Evolutionary conservation across 2,888 invertebrate species (phyloP).

Genomic region (Torymus aiolomorphi): DNA sequence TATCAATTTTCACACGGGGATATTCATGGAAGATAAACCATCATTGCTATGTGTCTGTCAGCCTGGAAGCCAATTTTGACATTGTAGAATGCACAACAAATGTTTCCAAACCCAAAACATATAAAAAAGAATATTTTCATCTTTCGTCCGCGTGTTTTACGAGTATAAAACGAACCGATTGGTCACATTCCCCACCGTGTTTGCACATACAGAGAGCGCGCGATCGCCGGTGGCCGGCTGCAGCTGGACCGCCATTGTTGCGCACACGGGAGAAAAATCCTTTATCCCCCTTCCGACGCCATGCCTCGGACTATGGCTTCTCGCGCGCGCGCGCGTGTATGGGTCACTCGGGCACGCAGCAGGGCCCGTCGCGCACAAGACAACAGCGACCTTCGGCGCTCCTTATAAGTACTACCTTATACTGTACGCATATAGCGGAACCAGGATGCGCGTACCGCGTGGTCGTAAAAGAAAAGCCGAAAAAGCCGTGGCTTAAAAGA

Average conservation of each 20-base stretch:
- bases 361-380: background rate
- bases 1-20: too few relatives aligned
- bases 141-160: too few relatives aligned
- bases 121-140: too few relatives aligned
- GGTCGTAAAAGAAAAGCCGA: background rate
- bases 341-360: conserved; percentile 36
- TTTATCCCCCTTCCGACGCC: background rate
- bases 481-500: background rate
- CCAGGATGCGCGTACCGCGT: background rate
- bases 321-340: conserved; percentile 14
- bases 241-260: conserved; percentile 42
- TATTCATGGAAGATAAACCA: too few relatives aligned
- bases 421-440: conserved; percentile 9
- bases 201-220: background rate
- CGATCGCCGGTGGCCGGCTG: background rate
- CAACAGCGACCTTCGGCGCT: background rate
- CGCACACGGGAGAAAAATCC: conserved; percentile 25
- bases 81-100: too few relatives aligned
- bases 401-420: background rate
- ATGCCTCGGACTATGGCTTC: too few relatives aligned
- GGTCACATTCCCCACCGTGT: conserved; percentile 34
- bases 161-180: conserved; percentile 20
- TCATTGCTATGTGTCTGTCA: too few relatives aligned
- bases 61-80: too few relatives aligned
- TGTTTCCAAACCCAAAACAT: too few relatives aligned